phyloP scores from a whole-genome alignment of 2,797 vertebrate genomes.

The Crocodylus rhombifer region DNA sequence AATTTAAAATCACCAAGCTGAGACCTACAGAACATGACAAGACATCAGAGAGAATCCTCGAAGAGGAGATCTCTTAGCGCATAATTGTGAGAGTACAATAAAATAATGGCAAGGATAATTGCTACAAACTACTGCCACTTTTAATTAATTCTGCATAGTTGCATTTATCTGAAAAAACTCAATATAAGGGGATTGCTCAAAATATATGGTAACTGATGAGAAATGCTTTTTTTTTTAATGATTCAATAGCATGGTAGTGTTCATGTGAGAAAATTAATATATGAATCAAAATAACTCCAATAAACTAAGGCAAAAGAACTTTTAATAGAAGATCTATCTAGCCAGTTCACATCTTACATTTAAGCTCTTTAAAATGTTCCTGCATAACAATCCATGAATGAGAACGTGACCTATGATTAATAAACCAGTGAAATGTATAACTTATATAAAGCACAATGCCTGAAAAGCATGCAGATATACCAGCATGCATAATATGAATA shows the following conservation, averaged over 20 bases:
- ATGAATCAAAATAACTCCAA: not conserved
- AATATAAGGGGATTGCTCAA: not conserved
- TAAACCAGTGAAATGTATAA: not conserved
- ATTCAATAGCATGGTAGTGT: not conserved
- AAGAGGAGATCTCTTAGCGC: not conserved
- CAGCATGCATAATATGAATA: not conserved
- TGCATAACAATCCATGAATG: not conserved
- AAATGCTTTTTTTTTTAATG: not conserved
- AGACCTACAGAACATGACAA: not conserved
- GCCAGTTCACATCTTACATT: not conserved
- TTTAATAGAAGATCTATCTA: not conserved
- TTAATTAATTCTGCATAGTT: accelerated
- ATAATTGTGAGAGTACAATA: not conserved
- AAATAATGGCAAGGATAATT: not conserved
- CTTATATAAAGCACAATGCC: not conserved
- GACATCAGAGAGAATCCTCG: not conserved
- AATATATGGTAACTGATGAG: not conserved
- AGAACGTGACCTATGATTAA: not conserved
- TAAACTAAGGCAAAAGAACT: not conserved
- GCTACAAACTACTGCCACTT: not conserved
- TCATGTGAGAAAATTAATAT: not conserved
- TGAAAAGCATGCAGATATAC: not conserved
- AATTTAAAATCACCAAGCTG: not conserved
- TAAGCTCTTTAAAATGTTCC: not conserved
- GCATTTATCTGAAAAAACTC: not conserved